phyloP scores from a whole-genome alignment of 1,140 invertebrate species.

The Agraylea sexmaculata region DNA sequence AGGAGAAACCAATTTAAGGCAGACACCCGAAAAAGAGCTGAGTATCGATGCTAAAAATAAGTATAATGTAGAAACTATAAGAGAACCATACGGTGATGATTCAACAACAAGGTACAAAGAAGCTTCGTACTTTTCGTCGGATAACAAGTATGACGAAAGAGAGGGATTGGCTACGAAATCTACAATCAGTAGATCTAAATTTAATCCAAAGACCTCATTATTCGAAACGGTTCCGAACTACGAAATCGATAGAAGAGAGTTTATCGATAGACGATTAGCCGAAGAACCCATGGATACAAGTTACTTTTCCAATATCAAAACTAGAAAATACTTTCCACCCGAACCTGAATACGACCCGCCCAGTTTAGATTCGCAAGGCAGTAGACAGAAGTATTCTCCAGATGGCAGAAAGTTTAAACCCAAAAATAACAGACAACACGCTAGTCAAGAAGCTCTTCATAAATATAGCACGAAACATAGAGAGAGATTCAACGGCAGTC shows the following conservation, averaged over 20 bases:
- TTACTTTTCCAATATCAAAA: slow-evolving; percentile 16
- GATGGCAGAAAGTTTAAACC: slow-evolving; percentile 40
- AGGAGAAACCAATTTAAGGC: slow-evolving; percentile 31
- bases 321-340: slow-evolving; percentile 32
- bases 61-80: slow-evolving; percentile 35
- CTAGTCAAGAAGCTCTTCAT: slow-evolving; percentile 40
- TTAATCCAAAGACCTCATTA: slow-evolving; percentile 15
- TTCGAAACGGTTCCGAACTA: slow-evolving; percentile 34
- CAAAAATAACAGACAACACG: slow-evolving; percentile 29
- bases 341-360: slow-evolving; percentile 50
- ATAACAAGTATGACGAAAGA: slow-evolving; percentile 12
- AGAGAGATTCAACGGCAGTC: slow-evolving; percentile 36
- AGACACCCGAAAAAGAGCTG: slow-evolving; percentile 34
- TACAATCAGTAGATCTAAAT: slow-evolving; percentile 17
- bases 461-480: slow-evolving; percentile 33
- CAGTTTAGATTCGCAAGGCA: slow-evolving; percentile 48
- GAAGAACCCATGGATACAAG: slow-evolving; percentile 20
- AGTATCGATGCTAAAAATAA: slow-evolving; percentile 41
- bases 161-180: too few relatives aligned
- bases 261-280: slow-evolving; percentile 32
- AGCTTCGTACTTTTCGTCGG: slow-evolving; percentile 23
- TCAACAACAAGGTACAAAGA: slow-evolving; percentile 38
- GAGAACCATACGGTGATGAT: slow-evolving; percentile 41
- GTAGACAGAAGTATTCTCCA: slow-evolving; percentile 45
- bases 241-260: slow-evolving; percentile 44